Evolutionary conservation across 2,797 vertebrate genomes (phyloP).

Genomic region (Enteromius radiatus): DNA sequence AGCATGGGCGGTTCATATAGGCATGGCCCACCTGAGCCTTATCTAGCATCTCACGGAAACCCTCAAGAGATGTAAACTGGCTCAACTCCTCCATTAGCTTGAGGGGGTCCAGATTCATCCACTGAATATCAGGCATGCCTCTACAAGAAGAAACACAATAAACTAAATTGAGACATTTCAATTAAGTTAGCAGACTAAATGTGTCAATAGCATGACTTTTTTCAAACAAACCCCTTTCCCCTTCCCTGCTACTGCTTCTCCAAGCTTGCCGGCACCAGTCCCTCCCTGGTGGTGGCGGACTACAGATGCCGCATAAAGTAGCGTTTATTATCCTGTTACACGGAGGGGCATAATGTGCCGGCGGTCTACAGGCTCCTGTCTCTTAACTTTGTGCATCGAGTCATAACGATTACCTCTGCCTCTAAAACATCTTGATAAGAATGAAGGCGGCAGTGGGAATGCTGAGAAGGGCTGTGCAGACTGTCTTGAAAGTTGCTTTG

Average conservation of each 20-base stretch:
- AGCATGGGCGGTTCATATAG: constrained; percentile 94
- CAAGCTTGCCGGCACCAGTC: constrained; percentile 29
- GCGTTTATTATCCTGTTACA: constrained; percentile 95
- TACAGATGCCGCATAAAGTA: constrained; percentile 85
- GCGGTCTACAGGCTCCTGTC: constrained; percentile 76
- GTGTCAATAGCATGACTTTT: background rate
- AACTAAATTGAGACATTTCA: background rate
- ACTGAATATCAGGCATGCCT: constrained; percentile 94
- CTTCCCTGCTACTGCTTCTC: constrained; percentile 38
- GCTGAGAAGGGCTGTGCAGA: constrained; percentile 47
- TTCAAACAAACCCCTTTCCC: background rate
- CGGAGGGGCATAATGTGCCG: constrained; percentile 82
- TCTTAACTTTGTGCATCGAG: constrained; percentile 81
- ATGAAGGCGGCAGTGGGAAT: constrained; percentile 55
- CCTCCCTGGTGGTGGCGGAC: constrained; percentile 57
- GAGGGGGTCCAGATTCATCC: constrained; percentile 97
- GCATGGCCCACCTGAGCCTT: constrained; percentile 95
- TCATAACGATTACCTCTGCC: constrained; percentile 89
- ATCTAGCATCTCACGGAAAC: constrained; percentile 95
- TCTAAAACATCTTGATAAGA: constrained; percentile 90
- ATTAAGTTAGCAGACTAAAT: background rate
- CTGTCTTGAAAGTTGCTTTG: constrained; percentile 27
- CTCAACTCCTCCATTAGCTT: constrained; percentile 94
- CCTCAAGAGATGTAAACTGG: constrained; percentile 92
- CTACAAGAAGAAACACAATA: constrained; percentile 69